Conservation (phyloP, 2,797 vertebrate genomes). For the Amblyopsis hoosieri region DNA sequence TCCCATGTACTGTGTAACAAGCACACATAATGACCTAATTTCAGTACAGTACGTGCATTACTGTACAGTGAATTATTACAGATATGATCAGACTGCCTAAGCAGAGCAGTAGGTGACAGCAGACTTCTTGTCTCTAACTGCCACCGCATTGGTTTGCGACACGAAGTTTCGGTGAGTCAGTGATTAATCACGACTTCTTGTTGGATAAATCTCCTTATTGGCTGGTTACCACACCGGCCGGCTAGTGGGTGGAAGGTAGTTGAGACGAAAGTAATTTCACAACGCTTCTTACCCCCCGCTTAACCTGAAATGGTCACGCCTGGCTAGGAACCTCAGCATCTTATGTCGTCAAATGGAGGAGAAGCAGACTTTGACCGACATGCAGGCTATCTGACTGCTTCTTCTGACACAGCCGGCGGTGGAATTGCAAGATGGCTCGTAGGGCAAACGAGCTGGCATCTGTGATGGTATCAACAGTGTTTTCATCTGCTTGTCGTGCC, state of each 20-base stretch:
- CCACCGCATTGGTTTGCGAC: conserved; percentile 28
- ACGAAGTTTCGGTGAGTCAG: conserved; percentile 21
- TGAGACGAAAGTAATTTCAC: conserved; percentile 36
- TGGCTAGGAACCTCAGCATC: conserved; percentile 12
- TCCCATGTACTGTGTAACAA: conserved; percentile 17
- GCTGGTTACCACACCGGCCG: conserved; percentile 44
- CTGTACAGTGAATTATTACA: no score
- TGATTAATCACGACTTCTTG: conserved; percentile 11
- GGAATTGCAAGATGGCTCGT: conserved; percentile 20
- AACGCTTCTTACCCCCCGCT: conserved; percentile 41
- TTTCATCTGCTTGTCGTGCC: conserved; percentile 56
- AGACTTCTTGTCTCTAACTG: conserved; percentile 16
- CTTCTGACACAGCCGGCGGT: conserved; percentile 8
- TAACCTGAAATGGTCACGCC: conserved; percentile 22
- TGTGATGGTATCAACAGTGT: conserved; percentile 10
- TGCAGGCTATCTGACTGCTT: conserved; percentile 10
- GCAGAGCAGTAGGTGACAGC: no score
- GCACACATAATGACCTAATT: neutral
- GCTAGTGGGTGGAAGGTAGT: conserved; percentile 27
- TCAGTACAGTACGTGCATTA: neutral
- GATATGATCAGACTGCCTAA: no score
- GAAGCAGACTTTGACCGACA: conserved; percentile 5
- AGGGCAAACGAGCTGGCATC: conserved; percentile 23
- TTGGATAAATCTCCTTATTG: conserved; percentile 26
- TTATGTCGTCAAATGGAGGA: neutral